Percentiles rank a stretch among this genome's conserved stretches.
These are phyloP conservation scores for Sphinx pinastri DNA, from an alignment of 2,888 invertebrate species.

Conservation along the genomic window DNA sequence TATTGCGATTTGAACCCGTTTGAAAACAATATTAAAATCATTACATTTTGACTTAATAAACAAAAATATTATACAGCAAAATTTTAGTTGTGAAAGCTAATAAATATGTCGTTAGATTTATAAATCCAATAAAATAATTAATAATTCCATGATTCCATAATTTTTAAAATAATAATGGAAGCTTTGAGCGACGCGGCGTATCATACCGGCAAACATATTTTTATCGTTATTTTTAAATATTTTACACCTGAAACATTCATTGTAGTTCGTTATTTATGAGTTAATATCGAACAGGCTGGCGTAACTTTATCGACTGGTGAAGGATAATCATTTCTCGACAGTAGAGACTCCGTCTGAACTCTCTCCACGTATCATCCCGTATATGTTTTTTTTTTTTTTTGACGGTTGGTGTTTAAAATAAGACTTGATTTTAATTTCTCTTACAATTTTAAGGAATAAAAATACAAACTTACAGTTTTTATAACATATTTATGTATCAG, in stretches of 20 bases:
- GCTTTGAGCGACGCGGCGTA: background rate
- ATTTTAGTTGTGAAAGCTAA: background rate
- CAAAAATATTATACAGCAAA: background rate
- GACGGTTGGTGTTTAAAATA: too few relatives aligned
- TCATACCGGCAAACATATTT: background rate
- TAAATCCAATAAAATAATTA: background rate
- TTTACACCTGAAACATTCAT: background rate
- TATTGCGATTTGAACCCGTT: background rate
- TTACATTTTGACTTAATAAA: background rate
- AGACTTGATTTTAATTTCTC: too few relatives aligned
- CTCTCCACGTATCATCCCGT: too few relatives aligned
- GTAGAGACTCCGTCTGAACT: too few relatives aligned
- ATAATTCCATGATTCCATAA: too few relatives aligned
- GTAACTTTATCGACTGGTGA: too few relatives aligned
- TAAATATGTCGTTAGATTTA: background rate
- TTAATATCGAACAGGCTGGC: background rate
- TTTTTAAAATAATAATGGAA: background rate
- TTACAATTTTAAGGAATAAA: too few relatives aligned
- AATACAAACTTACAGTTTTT: too few relatives aligned
- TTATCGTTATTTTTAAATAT: slow-evolving; percentile 1
- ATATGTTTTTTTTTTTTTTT: too few relatives aligned
- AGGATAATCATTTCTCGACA: too few relatives aligned
- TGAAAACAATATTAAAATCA: background rate
- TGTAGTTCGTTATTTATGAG: background rate
- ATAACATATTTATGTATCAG: too few relatives aligned